Percentiles rank a stretch among this genome's conserved stretches.
Evolutionary conservation across 1,140 invertebrate species (phyloP).

Genomic region (Caerostris darwini): DNA sequence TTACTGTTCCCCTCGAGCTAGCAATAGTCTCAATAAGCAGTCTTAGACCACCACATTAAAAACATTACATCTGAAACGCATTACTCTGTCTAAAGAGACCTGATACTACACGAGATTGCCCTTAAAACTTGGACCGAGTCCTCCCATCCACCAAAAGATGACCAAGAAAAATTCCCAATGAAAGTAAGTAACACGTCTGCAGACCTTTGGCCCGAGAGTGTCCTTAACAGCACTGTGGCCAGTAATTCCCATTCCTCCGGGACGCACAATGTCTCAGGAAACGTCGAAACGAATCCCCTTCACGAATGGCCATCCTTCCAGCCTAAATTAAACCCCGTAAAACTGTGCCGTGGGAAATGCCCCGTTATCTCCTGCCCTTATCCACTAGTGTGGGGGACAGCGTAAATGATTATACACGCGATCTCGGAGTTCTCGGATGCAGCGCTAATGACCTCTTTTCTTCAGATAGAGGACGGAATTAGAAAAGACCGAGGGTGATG

Average conservation of each 20-base stretch:
- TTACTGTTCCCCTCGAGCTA: too few species aligned
- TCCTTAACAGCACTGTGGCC: background rate
- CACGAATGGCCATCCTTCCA: background rate
- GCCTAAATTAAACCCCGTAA: background rate
- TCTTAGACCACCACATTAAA: too few species aligned
- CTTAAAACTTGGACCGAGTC: too few species aligned
- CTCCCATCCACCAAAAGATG: too few species aligned
- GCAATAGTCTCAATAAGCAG: too few species aligned
- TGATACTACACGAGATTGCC: too few species aligned
- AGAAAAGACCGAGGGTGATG: background rate
- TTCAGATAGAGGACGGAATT: background rate
- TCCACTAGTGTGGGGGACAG: background rate
- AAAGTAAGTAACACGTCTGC: too few species aligned
- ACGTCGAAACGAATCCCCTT: background rate
- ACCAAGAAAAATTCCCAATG: too few species aligned
- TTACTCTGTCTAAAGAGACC: too few species aligned
- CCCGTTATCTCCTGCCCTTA: background rate
- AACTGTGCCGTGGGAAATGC: background rate
- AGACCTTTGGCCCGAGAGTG: background rate
- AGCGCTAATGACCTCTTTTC: conserved; percentile 4
- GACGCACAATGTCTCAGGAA: background rate
- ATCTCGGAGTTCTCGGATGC: background rate
- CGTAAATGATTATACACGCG: background rate
- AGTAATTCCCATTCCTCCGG: background rate
- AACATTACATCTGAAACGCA: too few species aligned